These are phyloP conservation scores for Tympanuchus pallidicinctus DNA, from an alignment of 2,113 vertebrate species.

Conservation along the genomic window DNA sequence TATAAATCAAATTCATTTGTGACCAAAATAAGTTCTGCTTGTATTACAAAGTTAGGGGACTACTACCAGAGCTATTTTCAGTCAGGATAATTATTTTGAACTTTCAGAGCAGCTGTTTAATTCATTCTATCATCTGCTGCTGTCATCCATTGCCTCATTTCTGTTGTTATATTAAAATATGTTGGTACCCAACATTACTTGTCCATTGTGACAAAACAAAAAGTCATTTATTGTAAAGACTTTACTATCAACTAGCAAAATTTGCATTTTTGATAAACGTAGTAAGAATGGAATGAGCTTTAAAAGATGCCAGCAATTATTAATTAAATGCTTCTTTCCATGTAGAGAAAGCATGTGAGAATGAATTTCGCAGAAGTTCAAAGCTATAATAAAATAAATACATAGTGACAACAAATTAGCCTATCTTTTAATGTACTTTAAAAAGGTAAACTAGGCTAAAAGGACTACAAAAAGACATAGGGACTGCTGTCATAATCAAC, in stretches of 20 bases:
- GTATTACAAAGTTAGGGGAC: neutral
- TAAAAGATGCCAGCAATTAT: neutral
- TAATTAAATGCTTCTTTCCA: constrained; percentile 22
- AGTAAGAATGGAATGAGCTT: neutral
- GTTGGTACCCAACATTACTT: constrained; percentile 8
- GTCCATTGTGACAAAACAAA: constrained; percentile 51
- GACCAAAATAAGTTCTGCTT: constrained; percentile 32
- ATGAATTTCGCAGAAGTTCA: neutral
- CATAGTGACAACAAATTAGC: neutral
- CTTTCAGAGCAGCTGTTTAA: constrained; percentile 61
- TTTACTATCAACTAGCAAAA: neutral
- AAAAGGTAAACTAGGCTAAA: neutral
- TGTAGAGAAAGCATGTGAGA: neutral
- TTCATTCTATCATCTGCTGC: constrained; percentile 17
- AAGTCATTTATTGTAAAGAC: constrained; percentile 28
- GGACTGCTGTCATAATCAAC: neutral
- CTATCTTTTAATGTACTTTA: neutral
- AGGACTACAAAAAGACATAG: neutral
- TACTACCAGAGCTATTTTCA: constrained; percentile 50
- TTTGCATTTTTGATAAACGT: neutral
- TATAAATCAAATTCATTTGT: constrained; percentile 18
- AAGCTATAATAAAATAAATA: neutral
- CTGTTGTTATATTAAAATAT: neutral
- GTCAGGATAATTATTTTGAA: constrained; percentile 57
- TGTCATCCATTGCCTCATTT: constrained; percentile 15